Base-by-base conservation (phyloP, 2,797 vertebrate species). In the Ambastaia sidthimunki region DNA sequence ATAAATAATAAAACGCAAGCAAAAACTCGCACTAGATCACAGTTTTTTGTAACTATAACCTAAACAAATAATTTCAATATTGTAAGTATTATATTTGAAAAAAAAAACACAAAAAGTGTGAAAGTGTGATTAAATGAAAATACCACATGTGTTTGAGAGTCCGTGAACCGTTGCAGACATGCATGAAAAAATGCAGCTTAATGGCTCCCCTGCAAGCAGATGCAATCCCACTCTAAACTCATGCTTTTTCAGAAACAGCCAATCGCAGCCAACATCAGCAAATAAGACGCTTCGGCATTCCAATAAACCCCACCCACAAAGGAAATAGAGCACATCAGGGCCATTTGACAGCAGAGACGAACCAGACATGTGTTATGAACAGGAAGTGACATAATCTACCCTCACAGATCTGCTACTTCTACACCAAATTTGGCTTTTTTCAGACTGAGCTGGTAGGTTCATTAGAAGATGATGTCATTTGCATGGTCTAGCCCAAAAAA, bases 181-280 rank as follows among this genome's bases (percentile, higher is more conserved):
- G 73, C 82, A 74, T 77, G 55, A 55, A 70, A 68, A 16, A 78
- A 78, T n/a, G 67, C 67, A 78, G 55, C 25, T 78, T 21, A 76
- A 7, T 19, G 52, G 52, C 52, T 67, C 66, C 54, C 66, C 66
- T 50, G 55, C 0, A 55, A 78, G 60, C 54, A 65, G 67, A 62
- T 23, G 66, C n/a, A 59, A 21, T 16, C 54, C 19, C 65, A 54
- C 73, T 37, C 34, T 28, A n/a, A 37, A 60, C 31, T 65, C 13
- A 1, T 19, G 31, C 66, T 70, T 31, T 41, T 31, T 3, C 16
- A 4, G 16, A 34, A 34, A 63, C 25, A 72, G 34, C 57, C 68
- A 72, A 44, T 72, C 67, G 37, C n/a, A 52, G 76, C 67, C 55
- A 78, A 63, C 67, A 78, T 71, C 44, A 71, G 67, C 76, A 71